Percentiles rank a stretch among this genome's conserved stretches.
Evolutionary conservation across 2,888 invertebrate genomes (phyloP).

Genomic region (Drosophila aldrichi): DNA sequence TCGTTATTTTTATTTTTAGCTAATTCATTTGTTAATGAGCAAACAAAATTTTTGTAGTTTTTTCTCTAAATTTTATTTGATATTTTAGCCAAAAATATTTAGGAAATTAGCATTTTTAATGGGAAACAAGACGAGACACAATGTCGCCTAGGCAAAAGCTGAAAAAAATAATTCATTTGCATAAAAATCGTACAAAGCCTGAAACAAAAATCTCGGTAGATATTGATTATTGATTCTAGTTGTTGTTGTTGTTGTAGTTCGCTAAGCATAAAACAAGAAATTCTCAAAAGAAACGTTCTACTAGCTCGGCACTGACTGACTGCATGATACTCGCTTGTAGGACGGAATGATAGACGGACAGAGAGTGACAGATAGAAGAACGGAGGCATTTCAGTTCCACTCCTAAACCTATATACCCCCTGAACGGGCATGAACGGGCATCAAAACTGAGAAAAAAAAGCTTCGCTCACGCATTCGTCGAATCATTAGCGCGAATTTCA

Average conservation of each 20-base stretch:
- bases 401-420: not conserved
- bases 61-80: not conserved
- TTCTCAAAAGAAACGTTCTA: conserved; percentile 35
- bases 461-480: conserved; percentile 52
- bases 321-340: not conserved
- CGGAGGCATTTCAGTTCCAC: too few relatives aligned
- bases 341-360: too few relatives aligned
- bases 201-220: conserved; percentile 16
- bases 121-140: conserved; percentile 72
- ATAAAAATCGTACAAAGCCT: conserved; percentile 55
- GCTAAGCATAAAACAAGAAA: conserved; percentile 73
- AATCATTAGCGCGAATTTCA: conserved; percentile 64
- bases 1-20: conserved; percentile 45
- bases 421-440: not conserved
- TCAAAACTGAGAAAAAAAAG: conserved; percentile 8
- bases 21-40: conserved; percentile 70
- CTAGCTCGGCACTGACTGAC: not conserved
- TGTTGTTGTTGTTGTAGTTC: conserved; percentile 31
- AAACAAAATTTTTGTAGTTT: conserved; percentile 44
- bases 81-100: conserved; percentile 45
- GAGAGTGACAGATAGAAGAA: too few relatives aligned
- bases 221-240: conserved; percentile 22
- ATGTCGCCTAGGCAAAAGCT: conserved; percentile 63
- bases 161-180: conserved; percentile 47
- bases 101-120: conserved; percentile 75